These are phyloP conservation scores for Pachymerium ferrugineum DNA, from an alignment of 2,888 invertebrate species.

Conservation along the genomic window DNA sequence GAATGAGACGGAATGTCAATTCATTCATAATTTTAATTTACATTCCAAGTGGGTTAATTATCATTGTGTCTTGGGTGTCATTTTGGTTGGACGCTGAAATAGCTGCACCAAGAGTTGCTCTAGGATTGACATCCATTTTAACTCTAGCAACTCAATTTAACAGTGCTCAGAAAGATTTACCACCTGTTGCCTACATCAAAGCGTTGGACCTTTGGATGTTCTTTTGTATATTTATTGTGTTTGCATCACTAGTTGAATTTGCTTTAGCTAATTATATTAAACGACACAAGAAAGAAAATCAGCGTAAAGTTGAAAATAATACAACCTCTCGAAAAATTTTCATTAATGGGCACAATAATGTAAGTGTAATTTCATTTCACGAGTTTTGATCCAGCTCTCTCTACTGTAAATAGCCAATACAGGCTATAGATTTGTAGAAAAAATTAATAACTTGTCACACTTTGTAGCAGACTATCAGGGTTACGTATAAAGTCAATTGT, in stretches of 20 bases:
- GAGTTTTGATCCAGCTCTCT: no score
- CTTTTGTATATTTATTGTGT: conserved; percentile 4
- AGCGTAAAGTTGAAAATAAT: no score
- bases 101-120: background rate
- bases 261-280: no score
- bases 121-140: background rate
- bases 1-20: background rate
- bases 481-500: no score
- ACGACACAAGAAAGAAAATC: no score
- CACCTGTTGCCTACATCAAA: background rate
- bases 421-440: no score
- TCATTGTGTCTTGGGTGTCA: background rate
- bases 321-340: no score
- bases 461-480: no score
- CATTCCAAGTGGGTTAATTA: conserved; percentile 7
- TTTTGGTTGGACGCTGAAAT: background rate
- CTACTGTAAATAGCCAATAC: no score
- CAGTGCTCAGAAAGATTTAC: background rate
- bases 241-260: background rate
- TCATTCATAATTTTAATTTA: background rate
- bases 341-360: no score
- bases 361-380: no score
- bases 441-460: no score
- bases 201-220: background rate
- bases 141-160: conserved; percentile 12